Base-by-base conservation (phyloP, 2,113 vertebrate species). In the Lasiurus cinereus region DNA sequence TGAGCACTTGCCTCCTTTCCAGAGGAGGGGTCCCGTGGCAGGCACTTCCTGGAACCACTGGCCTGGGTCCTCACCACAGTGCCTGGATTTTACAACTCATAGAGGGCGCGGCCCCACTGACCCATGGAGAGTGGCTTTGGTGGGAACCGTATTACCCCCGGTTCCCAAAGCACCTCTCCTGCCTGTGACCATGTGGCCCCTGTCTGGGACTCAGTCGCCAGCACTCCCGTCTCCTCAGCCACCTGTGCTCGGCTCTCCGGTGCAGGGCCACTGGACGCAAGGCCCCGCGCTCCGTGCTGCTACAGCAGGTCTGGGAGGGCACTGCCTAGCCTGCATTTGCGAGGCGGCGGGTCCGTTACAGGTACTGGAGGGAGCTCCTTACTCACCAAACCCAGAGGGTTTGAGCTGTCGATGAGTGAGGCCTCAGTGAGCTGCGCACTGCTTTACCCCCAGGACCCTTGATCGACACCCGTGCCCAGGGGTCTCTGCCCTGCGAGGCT, bases 191-290 rank as follows among this genome's bases (percentile, higher is more conserved):
- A 54, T 5, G 69, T 13, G 59, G 27, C 22, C 16, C 39, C 12
- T 33, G n/a, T 27, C 13, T 5, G 1, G 62, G 33, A 21, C 54
- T 11, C 2, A 56, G 43, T 16, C 13, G 21, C 43, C 62, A 15
- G 7, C 18, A 1, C 31, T 21, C 29, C 2, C 36, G 0, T 6
- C 59, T 14, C 22, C 27, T 72, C 33, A 3, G 1, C 16, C 22
- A 8, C 43, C 13, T 2, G 43, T 24, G 31, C 8, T 13, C 15
- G 9, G 66, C 11, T 8, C 13, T 21, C 92, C 46, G 18, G 39
- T 0, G 6, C 33, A 77, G 67, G 76, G 62, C 11, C 39, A 39
- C 39, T 39, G 39, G 39, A 39, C 39, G 3, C 39, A 39, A 39
- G 39, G 39, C 39, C 39, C 19, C 0, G 19, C 6, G 8, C 54